Base-by-base conservation (phyloP, 2,797 vertebrate species). In the Staurois parvus region DNA sequence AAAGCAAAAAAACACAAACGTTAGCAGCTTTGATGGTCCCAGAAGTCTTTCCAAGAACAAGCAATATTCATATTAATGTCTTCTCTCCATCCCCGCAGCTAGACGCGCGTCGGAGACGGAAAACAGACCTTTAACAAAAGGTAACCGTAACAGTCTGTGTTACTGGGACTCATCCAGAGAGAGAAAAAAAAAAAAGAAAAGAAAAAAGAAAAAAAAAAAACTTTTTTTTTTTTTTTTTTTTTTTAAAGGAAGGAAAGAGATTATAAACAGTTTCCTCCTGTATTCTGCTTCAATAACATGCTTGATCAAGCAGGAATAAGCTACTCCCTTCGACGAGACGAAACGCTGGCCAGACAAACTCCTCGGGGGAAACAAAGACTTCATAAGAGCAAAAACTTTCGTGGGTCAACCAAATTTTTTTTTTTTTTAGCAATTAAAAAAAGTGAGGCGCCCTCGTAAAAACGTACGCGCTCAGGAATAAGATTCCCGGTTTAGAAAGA, bases 1-100 rank as follows among this genome's bases (percentile, higher is more conserved):
- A 84, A 72, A 84, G 73, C 73, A 76, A 1, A 52, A 45, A 40
- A 76, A 56, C 62, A 62, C 29, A 19, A 34, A 40, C n/a, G 29
- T 59, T 29, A 5, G 76, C 83, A 34, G 52, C 56, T 45, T 73
- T 3, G n/a, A 17, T 10, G 30, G 30, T 76, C 84, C 77, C 84
- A n/a, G 45, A 81, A 42, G 77, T 70, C 17, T 68, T 68, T 81
- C 70, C 45, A 81, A 66, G 64, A 81, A 81, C 70, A 28, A 72
- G 72, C 28, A 72, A 64, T 66, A 73, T 73, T 79, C 83, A 79
- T 78, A 85, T 42, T 29, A 74, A 59, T 29, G 15, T 66, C 11
- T 19, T 19, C 10, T 12, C 64, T 19, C 11, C 48, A 19, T 13
- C 12, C 17, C 70, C 6, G 37, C 70, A 37, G 48, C 48, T 52